Percentiles rank a stretch among this genome's conserved stretches.
Conservation (phyloP, 1,140 invertebrate species). For the Calliphora vicina region DNA sequence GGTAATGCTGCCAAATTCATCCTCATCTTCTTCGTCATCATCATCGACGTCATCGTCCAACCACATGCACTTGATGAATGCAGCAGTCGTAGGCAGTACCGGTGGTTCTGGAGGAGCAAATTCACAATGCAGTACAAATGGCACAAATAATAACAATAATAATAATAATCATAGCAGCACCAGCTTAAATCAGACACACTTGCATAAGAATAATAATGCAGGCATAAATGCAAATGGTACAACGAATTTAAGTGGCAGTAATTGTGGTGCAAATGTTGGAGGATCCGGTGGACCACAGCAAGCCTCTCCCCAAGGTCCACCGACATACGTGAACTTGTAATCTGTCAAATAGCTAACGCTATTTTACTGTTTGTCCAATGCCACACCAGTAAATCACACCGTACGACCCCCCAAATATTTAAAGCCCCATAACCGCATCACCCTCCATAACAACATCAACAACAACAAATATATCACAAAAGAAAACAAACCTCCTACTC, state of each 20-base stretch:
- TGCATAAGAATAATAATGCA: slow-evolving; percentile 61
- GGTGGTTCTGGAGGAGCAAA: slow-evolving; percentile 55
- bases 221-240: slow-evolving; percentile 54
- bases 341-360: background rate
- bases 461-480: background rate
- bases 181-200: background rate
- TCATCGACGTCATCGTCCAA: slow-evolving; percentile 60
- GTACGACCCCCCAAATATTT: background rate
- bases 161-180: background rate
- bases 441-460: background rate
- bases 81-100: slow-evolving; percentile 69
- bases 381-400: background rate
- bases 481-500: background rate
- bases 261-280: slow-evolving; percentile 38
- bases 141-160: slow-evolving; percentile 58
- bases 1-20: slow-evolving; percentile 57
- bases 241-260: background rate
- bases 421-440: background rate
- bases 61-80: slow-evolving; percentile 60
- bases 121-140: background rate
- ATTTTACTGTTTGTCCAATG: background rate
- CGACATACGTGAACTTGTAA: slow-evolving; percentile 89
- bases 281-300: slow-evolving; percentile 67
- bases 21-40: slow-evolving; percentile 60
- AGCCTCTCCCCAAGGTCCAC: slow-evolving; percentile 84